phyloP scores from a whole-genome alignment of 1,140 invertebrate genomes.

The Octopus sinensis region DNA sequence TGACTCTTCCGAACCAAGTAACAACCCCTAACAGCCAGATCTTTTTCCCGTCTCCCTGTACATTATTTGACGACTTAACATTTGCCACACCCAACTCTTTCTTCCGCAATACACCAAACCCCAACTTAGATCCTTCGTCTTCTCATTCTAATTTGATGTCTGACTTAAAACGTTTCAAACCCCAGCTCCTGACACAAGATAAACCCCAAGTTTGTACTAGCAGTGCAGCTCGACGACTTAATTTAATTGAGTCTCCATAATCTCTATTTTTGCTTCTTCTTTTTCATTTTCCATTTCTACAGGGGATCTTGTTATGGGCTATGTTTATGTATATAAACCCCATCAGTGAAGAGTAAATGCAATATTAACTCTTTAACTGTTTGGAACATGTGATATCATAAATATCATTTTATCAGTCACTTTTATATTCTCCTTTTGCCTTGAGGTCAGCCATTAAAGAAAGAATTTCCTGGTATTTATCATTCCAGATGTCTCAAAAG shows the following conservation, averaged over 20 bases:
- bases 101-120: background rate
- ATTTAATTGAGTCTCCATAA: conserved; percentile 1
- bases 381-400: too few relatives aligned
- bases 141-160: background rate
- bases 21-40: background rate
- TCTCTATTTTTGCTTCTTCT: too few relatives aligned
- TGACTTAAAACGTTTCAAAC: background rate
- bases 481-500: too few relatives aligned
- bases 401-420: too few relatives aligned
- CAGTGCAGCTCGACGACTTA: background rate
- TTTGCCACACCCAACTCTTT: background rate
- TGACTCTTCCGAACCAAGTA: background rate
- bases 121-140: background rate
- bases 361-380: too few relatives aligned
- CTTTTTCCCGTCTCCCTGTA: background rate
- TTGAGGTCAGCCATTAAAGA: too few relatives aligned
- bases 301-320: too few relatives aligned
- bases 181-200: background rate
- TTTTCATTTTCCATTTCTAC: too few relatives aligned
- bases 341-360: too few relatives aligned
- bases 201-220: background rate
- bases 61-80: background rate
- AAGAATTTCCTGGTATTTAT: too few relatives aligned
- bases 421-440: too few relatives aligned
- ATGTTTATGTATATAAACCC: too few relatives aligned